These are phyloP conservation scores for Mionectes olivaceus DNA, from an alignment of 2,797 vertebrate species.

Conservation along the genomic window DNA sequence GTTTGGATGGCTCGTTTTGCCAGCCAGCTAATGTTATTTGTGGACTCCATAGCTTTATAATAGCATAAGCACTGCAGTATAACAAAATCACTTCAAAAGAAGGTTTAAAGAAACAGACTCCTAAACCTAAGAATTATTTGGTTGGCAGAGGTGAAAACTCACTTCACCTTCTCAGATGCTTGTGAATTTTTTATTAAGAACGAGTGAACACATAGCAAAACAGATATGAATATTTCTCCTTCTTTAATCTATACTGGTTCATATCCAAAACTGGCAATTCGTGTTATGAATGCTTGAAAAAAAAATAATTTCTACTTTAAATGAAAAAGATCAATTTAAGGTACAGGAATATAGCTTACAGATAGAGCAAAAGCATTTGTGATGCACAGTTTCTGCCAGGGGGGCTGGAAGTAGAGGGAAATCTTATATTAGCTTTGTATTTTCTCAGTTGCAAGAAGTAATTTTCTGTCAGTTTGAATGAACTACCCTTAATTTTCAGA, in stretches of 20 bases:
- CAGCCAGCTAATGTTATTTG: background rate
- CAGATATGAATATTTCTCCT: background rate
- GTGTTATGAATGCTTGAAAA: background rate
- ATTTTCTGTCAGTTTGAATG: slow-evolving; percentile 3
- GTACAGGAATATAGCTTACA: background rate
- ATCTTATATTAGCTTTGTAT: background rate
- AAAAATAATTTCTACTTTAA: background rate
- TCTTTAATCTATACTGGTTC: background rate
- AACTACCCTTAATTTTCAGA: background rate
- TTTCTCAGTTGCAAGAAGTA: background rate
- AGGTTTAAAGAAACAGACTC: background rate
- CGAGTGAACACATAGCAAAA: background rate
- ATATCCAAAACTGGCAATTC: background rate
- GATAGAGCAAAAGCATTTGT: background rate
- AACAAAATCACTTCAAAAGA: background rate
- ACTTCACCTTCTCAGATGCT: background rate
- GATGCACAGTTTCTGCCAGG: background rate
- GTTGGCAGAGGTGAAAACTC: background rate
- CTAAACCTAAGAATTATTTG: background rate
- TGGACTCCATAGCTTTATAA: background rate
- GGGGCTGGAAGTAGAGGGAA: background rate
- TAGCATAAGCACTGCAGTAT: background rate
- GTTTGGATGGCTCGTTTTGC: background rate
- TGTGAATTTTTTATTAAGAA: background rate
- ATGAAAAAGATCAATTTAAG: background rate